Base-by-base conservation (phyloP, 2,888 invertebrate species). In the Phrixothrix hirtus region DNA sequence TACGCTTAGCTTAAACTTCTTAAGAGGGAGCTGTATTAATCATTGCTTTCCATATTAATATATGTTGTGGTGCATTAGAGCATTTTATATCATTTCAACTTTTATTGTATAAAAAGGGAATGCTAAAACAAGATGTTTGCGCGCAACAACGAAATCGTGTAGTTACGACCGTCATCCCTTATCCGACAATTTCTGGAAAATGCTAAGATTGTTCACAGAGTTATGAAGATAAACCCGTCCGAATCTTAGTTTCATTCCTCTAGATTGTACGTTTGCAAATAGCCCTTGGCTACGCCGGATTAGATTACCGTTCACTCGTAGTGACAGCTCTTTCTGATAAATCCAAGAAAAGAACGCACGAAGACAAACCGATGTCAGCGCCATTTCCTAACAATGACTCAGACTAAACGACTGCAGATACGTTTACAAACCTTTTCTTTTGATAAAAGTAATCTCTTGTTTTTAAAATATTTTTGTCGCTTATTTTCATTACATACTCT, bases 241-340 rank as follows among this genome's bases (percentile, higher is more conserved):
- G 3, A 45, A 47, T 48, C 47, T 38, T 41, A 55, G 50, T 55
- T 39, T 55, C 41, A 52, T 57, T 59, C 37, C 36, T 51, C 38
- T 37, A 49, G 45, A 56, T 47, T 64, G 63, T 58, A 58, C 57
- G 62, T 63, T 64, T 60, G 61, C 62, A 63, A 66, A 65, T 66
- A 62, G 66, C 68, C 67, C 59, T 55, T 61, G 66, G 66, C 65
- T 63, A 65, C 56, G 60, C 55, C 59, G 63, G 64, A 68, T 66
- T 66, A 63, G 62, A 68, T 65, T 65, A 65, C 60, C 60, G 55
- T 58, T 60, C 62, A 59, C 58, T 61, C 60, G 49, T 44, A 31
- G 47, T 53, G 47, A 41, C 52, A 56, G 32, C 21, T 17, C 27
- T 47, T 35, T 42, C 16, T 48, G 52, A 52, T 44, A 56, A 53